These are phyloP conservation scores for Mus minutoides DNA, from an alignment of 2,797 vertebrate genomes.

Conservation along the genomic window DNA sequence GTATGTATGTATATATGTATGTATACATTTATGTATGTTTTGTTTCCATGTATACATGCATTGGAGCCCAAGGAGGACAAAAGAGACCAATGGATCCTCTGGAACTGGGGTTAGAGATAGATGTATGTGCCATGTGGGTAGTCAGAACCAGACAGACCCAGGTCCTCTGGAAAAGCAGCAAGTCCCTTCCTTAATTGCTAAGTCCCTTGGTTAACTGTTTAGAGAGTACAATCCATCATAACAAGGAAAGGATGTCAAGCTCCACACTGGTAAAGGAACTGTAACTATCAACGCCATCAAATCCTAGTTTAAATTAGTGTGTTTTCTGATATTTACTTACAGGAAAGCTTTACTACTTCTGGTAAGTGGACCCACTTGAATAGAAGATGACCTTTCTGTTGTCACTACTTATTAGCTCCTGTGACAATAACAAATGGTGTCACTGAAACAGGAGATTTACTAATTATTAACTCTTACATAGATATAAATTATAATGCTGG, in stretches of 20 bases:
- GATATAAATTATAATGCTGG: constrained; percentile 13
- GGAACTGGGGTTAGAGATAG: neutral
- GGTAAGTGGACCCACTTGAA: neutral
- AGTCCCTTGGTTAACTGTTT: neutral
- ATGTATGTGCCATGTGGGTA: neutral
- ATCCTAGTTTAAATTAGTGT: constrained; percentile 31
- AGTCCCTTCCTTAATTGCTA: neutral
- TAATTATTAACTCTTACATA: constrained; percentile 47
- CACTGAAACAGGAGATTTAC: constrained; percentile 31
- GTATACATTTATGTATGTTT: neutral
- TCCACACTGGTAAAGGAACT: neutral
- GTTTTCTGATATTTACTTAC: constrained; percentile 38
- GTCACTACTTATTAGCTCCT: neutral
- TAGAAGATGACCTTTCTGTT: neutral
- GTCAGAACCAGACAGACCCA: neutral
- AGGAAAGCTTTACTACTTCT: neutral
- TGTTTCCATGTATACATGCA: neutral
- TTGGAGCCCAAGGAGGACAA: neutral
- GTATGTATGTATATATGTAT: too few relatives aligned
- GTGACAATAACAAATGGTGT: constrained; percentile 23
- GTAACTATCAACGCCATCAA: constrained; percentile 24
- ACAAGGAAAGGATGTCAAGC: neutral
- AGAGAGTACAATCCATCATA: neutral
- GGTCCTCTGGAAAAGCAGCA: neutral
- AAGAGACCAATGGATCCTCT: neutral